Base-by-base conservation (phyloP, 92 coral and sea anemone genomes). In the Ricordea florida region DNA sequence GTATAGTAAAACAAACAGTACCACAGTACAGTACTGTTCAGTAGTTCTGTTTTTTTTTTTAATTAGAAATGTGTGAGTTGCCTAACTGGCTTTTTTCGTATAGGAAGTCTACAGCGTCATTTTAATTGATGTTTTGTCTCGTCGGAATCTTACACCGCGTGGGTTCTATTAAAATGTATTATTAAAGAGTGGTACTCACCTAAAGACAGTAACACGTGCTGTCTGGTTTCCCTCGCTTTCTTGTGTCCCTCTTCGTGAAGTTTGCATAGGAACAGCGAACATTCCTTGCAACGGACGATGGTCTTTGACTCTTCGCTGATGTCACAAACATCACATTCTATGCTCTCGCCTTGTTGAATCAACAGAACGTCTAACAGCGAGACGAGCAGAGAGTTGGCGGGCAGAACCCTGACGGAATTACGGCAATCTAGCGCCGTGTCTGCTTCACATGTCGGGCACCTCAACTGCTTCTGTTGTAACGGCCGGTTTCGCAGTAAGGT, bases 241-340 rank as follows among this genome's bases (percentile, higher is more conserved):
- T 26, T 82, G 40, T 86, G 91, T 20, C 89, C 87, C 51, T 86
- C 91, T 14, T 60, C 63, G 42, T 86, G 91, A 2, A 86, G 70
- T 26, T 58, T 57, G 30, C 91, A 86, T 20, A 86, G 70, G 32
- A 73, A 86, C 13, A 73, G 13, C 8, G 91, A 86, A 42, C 91
- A 80, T 28, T 86, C 91, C n/a, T 68, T 57, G 45, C 91, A 86
- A 10, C 91, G 62, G 9, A 56, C 81, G 0, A 47, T 59, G 14
- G 87, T 87, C 31, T 37, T 9, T 0, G 87, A 59, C n/a, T 59
- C 74, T 47, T 66, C 87, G 3, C 57, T 57, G 35, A 36, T 62
- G 50, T 80, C 91, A 24, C 91, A 86, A 13, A 86, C 72, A 40
- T 86, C 91, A 32, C 91, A 86, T 14, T 38, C 27, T 13, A 86